Conservation (phyloP, 1,140 invertebrate species). For the Drosophila triauraria region DNA sequence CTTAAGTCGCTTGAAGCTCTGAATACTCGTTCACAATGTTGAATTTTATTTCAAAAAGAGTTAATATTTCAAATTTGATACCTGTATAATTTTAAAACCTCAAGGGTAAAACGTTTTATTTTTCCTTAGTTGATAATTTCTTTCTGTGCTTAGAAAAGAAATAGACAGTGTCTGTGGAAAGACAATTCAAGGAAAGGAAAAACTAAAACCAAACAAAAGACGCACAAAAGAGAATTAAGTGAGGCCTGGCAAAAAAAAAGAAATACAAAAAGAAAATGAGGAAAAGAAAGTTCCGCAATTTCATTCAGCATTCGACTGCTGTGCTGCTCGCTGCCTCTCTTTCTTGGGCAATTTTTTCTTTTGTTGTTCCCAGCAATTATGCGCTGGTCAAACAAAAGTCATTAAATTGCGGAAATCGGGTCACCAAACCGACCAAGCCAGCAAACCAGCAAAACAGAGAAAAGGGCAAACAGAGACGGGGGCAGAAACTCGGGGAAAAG, state of each 20-base stretch:
- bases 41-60: too few species aligned
- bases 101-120: neutral
- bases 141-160: neutral
- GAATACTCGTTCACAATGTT: too few species aligned
- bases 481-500: conserved; percentile 29
- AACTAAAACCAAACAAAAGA: conserved; percentile 53
- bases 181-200: conserved; percentile 54
- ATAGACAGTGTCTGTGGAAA: conserved; percentile 2
- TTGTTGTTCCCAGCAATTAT: conserved; percentile 74
- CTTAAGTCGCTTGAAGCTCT: too few species aligned
- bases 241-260: conserved; percentile 20
- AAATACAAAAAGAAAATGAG: conserved; percentile 22
- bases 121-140: neutral
- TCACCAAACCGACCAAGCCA: conserved; percentile 65
- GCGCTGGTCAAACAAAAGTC: conserved; percentile 78
- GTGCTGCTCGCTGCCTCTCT: neutral
- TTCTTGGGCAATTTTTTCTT: conserved; percentile 14
- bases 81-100: too few species aligned
- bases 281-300: conserved; percentile 66
- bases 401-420: conserved; percentile 83
- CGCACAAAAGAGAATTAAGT: conserved; percentile 38
- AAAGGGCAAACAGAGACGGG: conserved; percentile 23
- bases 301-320: conserved; percentile 61
- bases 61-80: too few species aligned
- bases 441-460: conserved; percentile 31